These are phyloP conservation scores for Paratrypauchen microcephalus DNA, from an alignment of 2,797 vertebrate genomes.

Conservation along the genomic window DNA sequence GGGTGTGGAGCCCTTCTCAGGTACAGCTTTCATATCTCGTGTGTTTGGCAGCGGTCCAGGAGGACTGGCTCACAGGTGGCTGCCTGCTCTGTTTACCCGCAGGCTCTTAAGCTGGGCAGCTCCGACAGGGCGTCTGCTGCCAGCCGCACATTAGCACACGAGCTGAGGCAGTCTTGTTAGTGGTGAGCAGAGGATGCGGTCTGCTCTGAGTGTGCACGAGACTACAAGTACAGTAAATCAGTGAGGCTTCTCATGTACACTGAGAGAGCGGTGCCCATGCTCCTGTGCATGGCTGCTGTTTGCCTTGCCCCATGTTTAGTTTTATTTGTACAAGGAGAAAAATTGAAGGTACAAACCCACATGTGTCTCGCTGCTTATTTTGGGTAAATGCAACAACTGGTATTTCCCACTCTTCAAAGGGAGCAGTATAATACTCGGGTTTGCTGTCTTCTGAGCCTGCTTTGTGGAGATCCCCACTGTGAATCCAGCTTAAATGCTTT, in stretches of 20 bases:
- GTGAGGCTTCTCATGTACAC: constrained; percentile 47
- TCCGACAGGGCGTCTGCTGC: constrained; percentile 49
- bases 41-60: constrained; percentile 62
- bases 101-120: constrained; percentile 65
- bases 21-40: constrained; percentile 67
- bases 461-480: constrained; percentile 73
- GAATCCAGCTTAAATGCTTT: constrained; percentile 74
- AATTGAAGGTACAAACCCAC: constrained; percentile 69
- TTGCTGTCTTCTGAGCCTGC: constrained; percentile 61
- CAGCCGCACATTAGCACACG: constrained; percentile 56
- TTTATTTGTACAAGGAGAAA: constrained; percentile 74
- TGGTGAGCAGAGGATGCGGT: constrained; percentile 72
- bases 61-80: constrained; percentile 69
- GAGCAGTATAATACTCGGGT: constrained; percentile 64
- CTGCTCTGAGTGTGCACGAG: constrained; percentile 58
- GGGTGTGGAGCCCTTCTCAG: constrained; percentile 65
- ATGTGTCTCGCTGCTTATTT: constrained; percentile 65
- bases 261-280: constrained; percentile 43
- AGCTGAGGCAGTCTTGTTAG: constrained; percentile 70
- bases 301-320: constrained; percentile 62
- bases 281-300: constrained; percentile 50
- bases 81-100: constrained; percentile 53
- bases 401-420: constrained; percentile 78
- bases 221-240: constrained; percentile 60
- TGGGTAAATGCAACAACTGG: constrained; percentile 74